Evolutionary conservation across 1,140 invertebrate species (phyloP).

Genomic region (Ericerus pela): DNA sequence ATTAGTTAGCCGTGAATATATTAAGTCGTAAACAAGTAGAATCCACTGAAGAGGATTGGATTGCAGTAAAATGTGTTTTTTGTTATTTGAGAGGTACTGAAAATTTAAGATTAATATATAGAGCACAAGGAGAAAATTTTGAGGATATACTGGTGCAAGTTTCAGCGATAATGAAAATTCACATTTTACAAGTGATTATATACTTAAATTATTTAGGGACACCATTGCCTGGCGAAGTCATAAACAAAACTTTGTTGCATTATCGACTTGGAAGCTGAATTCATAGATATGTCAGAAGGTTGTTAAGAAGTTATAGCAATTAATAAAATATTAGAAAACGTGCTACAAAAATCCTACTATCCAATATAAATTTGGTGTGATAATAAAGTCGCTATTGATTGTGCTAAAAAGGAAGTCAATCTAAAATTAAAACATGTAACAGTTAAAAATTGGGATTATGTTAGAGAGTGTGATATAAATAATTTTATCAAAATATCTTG

Average conservation of each 20-base stretch:
- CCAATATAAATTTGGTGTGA: neutral
- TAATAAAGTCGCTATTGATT: neutral
- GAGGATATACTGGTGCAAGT: slow-evolving; percentile 25
- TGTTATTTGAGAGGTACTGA: slow-evolving; percentile 24
- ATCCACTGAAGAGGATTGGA: slow-evolving; percentile 21
- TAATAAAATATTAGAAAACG: neutral
- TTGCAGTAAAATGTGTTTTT: slow-evolving; percentile 21
- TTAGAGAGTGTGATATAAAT: neutral
- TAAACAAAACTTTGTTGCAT: neutral
- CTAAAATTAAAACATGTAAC: neutral
- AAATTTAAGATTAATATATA: slow-evolving; percentile 18
- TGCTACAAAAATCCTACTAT: neutral
- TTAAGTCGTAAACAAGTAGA: slow-evolving; percentile 25
- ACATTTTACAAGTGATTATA: neutral
- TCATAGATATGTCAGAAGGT: neutral
- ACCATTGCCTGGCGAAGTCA: neutral
- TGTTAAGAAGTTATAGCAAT: neutral
- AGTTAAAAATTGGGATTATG: neutral
- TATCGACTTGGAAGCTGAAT: neutral
- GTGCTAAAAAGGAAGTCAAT: neutral
- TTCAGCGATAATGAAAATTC: slow-evolving; percentile 25
- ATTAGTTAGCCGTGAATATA: slow-evolving; percentile 28
- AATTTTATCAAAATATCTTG: neutral
- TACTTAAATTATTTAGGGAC: neutral
- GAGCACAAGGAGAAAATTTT: slow-evolving; percentile 10